Base-by-base conservation (phyloP, 2,888 invertebrate species). In the Tuberolachnus salignus region DNA sequence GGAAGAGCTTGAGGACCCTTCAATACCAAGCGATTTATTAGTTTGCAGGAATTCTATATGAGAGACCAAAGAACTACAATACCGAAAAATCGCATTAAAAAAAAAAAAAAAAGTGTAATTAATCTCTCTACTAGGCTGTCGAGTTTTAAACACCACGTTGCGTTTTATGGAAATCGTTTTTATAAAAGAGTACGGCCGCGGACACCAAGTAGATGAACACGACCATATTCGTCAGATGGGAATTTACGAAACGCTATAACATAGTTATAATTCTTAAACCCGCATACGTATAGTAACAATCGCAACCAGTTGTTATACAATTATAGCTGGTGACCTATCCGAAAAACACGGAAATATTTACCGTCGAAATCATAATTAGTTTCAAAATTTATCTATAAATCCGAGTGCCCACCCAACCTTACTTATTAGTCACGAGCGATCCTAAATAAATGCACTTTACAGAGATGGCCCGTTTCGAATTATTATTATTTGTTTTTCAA, bases 201-300 rank as follows among this genome's bases (percentile, higher is more conserved):
- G 46, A 14, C 64, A 10, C 51, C 3, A 10, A 57, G 11, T 11
- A 66, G 9, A 59, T 4, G 14, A 59, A 59, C 16, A 16, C 23
- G 59, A 66, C 16, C 16, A 11, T 46, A 46, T 46, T 46, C 10
- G 46, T 16, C 46, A 46, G 64, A 9, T 44, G 21, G 14, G 19
- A 42, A 71, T 57, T 57, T 57, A 44, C 11, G 16, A 19, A 73
- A 53, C 3, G 49, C n/a, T 42, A 4, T 34, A 51, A 46, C 8
- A 51, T 19, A 34, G 16, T 21, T n/a, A 49, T 64, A 73, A 63
- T 63, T 63, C 19, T 63, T 19, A 3, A 73, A 73, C 34, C 42
- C 64, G 11, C 53, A 34, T 19, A 71, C 64, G 11, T 70, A 34
- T 19, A 71, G 57, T n/a, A 57, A 71, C 57, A 34, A 34, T 44